Conservation (phyloP, 2,888 invertebrate species). For the Vandiemenella viatica region DNA sequence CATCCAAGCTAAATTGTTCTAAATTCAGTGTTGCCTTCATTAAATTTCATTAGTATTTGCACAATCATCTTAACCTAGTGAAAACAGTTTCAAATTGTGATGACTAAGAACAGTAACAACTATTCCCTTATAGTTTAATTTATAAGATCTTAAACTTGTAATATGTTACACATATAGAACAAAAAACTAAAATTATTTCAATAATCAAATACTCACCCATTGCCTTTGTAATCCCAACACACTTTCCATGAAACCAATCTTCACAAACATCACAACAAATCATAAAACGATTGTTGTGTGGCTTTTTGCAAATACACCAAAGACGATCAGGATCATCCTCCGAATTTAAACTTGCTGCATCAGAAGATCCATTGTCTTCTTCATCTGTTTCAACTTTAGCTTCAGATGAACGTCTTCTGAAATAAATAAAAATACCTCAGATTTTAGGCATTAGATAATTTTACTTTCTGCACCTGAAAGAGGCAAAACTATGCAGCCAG, state of each 20-base stretch:
- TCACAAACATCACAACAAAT: slow-evolving; percentile 92
- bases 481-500: too few relatives aligned
- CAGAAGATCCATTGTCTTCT: slow-evolving; percentile 35
- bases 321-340: slow-evolving; percentile 86
- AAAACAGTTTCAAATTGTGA: too few relatives aligned
- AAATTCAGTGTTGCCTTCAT: too few relatives aligned
- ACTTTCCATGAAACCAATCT: slow-evolving; percentile 97
- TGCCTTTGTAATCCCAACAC: slow-evolving; percentile 81
- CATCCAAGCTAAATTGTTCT: too few relatives aligned
- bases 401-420: slow-evolving; percentile 1
- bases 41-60: too few relatives aligned
- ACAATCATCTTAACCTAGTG: too few relatives aligned
- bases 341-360: slow-evolving; percentile 49
- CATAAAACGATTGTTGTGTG: slow-evolving; percentile 88
- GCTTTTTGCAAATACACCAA: slow-evolving; percentile 91
- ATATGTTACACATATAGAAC: too few relatives aligned
- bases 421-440: not conserved
- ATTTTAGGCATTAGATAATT: not conserved
- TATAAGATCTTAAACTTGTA: too few relatives aligned
- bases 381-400: slow-evolving; percentile 18
- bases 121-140: too few relatives aligned
- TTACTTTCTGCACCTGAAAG: too few relatives aligned
- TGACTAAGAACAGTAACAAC: too few relatives aligned
- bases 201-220: slow-evolving; percentile 46
- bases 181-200: too few relatives aligned